A percentile compares a stretch with the other conserved stretches of the same genome.
These are phyloP conservation scores for Lampris megalopsis DNA, from an alignment of 2,113 vertebrate species.

Conservation along the genomic window DNA sequence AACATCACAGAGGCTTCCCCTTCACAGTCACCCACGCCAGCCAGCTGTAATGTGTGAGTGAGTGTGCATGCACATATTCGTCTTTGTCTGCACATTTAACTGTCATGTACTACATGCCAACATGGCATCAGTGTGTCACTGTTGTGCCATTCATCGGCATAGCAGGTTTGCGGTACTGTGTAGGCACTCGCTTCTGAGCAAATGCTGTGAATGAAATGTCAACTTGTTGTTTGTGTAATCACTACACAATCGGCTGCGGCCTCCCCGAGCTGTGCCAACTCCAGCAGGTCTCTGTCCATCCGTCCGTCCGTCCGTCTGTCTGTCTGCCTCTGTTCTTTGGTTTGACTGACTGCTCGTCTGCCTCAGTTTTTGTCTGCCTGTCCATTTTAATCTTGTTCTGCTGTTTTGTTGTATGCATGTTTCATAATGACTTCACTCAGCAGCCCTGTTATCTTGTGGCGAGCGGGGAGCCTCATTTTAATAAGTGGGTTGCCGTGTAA, in stretches of 20 bases:
- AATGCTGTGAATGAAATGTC: constrained; percentile 24
- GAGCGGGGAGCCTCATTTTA: too few species aligned
- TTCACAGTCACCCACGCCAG: constrained; percentile 66
- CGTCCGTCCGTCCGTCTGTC: not conserved
- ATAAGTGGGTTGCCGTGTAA: too few species aligned
- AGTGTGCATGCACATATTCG: not conserved
- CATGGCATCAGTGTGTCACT: constrained; percentile 53
- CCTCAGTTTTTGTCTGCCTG: constrained; percentile 18
- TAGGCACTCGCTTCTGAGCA: constrained; percentile 56
- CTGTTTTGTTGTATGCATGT: not conserved
- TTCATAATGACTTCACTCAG: constrained; percentile 1
- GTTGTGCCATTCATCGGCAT: constrained; percentile 67
- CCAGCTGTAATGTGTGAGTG: constrained; percentile 57
- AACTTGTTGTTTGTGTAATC: constrained; percentile 43
- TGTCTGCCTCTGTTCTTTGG: constrained; percentile 7
- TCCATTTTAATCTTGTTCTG: not conserved
- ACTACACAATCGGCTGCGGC: constrained; percentile 43
- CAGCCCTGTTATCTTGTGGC: constrained; percentile 25
- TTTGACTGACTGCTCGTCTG: not conserved
- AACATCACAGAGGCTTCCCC: constrained; percentile 71
- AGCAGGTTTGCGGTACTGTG: constrained; percentile 50
- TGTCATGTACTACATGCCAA: constrained; percentile 52
- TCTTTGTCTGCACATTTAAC: constrained; percentile 51
- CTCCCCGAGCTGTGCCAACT: constrained; percentile 46
- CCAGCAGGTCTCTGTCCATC: constrained; percentile 33